These are phyloP conservation scores for Gambusia holbrooki DNA, from an alignment of 2,113 vertebrate genomes.

Conservation along the genomic window DNA sequence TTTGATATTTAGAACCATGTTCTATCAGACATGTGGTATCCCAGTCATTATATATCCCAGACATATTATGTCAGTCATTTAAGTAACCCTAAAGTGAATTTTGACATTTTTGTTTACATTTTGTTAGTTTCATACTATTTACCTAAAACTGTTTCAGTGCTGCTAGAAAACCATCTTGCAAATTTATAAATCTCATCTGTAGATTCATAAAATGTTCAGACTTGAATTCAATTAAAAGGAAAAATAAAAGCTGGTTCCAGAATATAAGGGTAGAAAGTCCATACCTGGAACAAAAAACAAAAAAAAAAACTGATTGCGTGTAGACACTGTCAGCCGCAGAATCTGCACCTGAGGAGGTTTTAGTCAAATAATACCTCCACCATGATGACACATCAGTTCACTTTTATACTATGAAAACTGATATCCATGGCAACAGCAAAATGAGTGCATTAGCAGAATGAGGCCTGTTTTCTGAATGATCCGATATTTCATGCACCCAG, in stretches of 20 bases:
- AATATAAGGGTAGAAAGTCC: neutral
- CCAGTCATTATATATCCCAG: too few species aligned
- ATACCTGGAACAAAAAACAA: neutral
- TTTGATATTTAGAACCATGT: too few species aligned
- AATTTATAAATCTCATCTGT: too few species aligned
- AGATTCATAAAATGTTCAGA: too few species aligned
- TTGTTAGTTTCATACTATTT: too few species aligned
- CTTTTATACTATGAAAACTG: conserved; percentile 10
- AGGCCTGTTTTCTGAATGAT: conserved; percentile 18
- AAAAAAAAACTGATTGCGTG: neutral
- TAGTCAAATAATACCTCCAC: conserved; percentile 18
- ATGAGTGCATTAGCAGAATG: conserved; percentile 21
- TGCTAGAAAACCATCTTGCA: too few species aligned
- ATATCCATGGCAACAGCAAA: conserved; percentile 55
- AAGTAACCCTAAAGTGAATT: too few species aligned
- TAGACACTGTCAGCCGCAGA: neutral
- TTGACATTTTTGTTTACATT: too few species aligned
- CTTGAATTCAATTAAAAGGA: neutral
- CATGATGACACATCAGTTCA: conserved; percentile 27
- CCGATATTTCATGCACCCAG: conserved; percentile 12
- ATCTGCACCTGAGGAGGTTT: conserved; percentile 4
- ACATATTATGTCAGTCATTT: too few species aligned
- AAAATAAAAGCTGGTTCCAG: too few species aligned
- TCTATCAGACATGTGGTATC: too few species aligned
- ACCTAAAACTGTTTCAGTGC: too few species aligned